These are phyloP conservation scores for Phaedon cochleariae DNA, from an alignment of 2,888 invertebrate genomes.

Conservation along the genomic window DNA sequence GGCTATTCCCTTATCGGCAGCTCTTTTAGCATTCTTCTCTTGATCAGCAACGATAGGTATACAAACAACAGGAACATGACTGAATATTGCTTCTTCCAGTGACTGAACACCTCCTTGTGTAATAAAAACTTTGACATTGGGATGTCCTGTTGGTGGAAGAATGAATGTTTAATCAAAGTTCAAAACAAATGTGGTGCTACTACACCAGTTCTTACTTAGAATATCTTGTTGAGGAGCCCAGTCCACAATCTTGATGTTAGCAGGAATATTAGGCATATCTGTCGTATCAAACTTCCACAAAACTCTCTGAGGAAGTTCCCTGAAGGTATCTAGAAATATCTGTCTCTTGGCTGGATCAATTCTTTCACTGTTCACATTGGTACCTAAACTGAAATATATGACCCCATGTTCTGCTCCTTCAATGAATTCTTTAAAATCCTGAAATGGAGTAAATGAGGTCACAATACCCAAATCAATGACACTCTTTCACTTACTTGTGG, in stretches of 20 bases:
- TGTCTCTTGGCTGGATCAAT: slow-evolving; percentile 48
- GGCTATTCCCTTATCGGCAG: slow-evolving; percentile 43
- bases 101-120: slow-evolving; percentile 48
- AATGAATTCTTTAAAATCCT: slow-evolving; percentile 54
- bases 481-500: slow-evolving; percentile 47
- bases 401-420: slow-evolving; percentile 55
- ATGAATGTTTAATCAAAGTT: too few species aligned
- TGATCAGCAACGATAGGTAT: slow-evolving; percentile 50
- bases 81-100: slow-evolving; percentile 42
- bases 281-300: slow-evolving; percentile 62
- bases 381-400: slow-evolving; percentile 60
- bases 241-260: slow-evolving; percentile 57
- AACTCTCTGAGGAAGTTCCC: slow-evolving; percentile 57
- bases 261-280: slow-evolving; percentile 45
- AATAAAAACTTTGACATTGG: slow-evolving; percentile 50
- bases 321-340: slow-evolving; percentile 54
- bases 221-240: slow-evolving; percentile 60
- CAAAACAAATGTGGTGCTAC: too few species aligned
- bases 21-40: slow-evolving; percentile 40
- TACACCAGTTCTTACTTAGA: slow-evolving; percentile 45
- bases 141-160: slow-evolving; percentile 45
- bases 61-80: slow-evolving; percentile 48
- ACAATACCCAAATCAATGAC: neutral
- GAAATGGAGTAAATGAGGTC: neutral
- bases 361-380: slow-evolving; percentile 53